A percentile compares a stretch with the other conserved stretches of the same genome.
Conservation (phyloP, 2,888 invertebrate genomes). For the Aromia moschata region DNA sequence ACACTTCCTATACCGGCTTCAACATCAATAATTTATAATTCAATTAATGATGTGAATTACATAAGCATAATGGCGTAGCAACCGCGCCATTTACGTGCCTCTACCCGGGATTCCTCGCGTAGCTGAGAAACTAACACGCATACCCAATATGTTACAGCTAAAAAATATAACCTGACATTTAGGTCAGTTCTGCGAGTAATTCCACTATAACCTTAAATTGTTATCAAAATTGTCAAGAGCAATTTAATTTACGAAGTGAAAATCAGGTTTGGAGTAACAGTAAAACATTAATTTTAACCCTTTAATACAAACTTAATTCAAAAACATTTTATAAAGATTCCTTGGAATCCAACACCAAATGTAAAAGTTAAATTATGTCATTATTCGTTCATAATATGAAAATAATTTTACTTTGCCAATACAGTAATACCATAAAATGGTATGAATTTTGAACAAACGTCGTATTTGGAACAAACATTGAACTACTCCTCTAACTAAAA, state of each 20-base stretch:
- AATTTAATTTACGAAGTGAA: constrained; percentile 14
- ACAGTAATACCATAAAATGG: no score
- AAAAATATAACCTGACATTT: constrained; percentile 18
- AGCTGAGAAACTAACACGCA: constrained; percentile 26
- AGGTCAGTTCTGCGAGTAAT: constrained; percentile 25
- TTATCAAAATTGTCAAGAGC: constrained; percentile 18
- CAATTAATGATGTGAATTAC: constrained; percentile 23
- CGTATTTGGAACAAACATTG: no score
- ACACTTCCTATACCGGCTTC: constrained; percentile 6
- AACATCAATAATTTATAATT: constrained; percentile 21
- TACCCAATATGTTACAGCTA: constrained; percentile 19
- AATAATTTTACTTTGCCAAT: no score
- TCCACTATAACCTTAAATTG: background rate
- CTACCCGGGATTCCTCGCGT: constrained; percentile 26
- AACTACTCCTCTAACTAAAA: no score
- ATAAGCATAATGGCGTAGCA: constrained; percentile 25
- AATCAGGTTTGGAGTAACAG: background rate
- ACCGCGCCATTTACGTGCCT: constrained; percentile 23
- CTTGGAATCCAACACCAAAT: no score
- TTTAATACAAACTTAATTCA: no score
- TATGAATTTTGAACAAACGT: no score
- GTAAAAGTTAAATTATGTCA: no score
- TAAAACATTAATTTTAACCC: background rate
- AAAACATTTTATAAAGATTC: no score
- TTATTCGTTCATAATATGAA: no score